Evolutionary conservation across 1,140 invertebrate species (phyloP), one percentile per base, ranked within the genome.

Genomic region (Venturia canescens): DNA sequence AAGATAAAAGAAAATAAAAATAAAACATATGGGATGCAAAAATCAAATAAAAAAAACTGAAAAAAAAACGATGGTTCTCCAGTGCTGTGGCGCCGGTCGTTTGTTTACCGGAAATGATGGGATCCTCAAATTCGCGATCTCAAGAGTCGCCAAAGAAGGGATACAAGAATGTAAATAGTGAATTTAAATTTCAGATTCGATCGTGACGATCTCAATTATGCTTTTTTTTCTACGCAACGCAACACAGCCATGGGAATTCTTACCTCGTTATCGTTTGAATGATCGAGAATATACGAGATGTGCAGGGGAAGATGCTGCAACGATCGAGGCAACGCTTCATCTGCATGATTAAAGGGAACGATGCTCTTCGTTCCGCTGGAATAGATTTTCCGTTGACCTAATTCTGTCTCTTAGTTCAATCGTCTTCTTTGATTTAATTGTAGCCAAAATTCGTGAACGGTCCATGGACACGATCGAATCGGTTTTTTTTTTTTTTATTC

Each of bases 101-200:
- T n/a, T 63, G 60, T 71, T 71, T 71, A 71, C 69, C 69, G 34
- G 69, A 48, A 48, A n/a, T 48, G 11, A 71, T 48, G 67, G 69
- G 21, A 71, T 71, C 27, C 60, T 26, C 60, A 13, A 63, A 15
- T 63, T 48, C 69, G 38, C 21, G 31, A 38, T 69, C 29, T 63
- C 60, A 23, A n/a, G 23, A 63, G 60, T 27, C 60, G 27, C 27
- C 60, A 2, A 44, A 44, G 5, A n/a, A 69, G 27, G 34, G 21
- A 69, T 66, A 13, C 34, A 18, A 18, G 34, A 71, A 71, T 71
- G 21, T 71, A 38, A 48, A 71, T 48, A 38, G 15, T 15, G n/a
- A 71, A 71, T 71, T 71, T 71, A 44, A 21, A 71, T 71, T 71
- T 71, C 15, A 71, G 34, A 71, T 71, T 71, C 69, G 69, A 71